Evolutionary conservation across 2,113 vertebrate species (phyloP), one percentile per base, ranked within the genome.

Genomic region (Lophius piscatorius): DNA sequence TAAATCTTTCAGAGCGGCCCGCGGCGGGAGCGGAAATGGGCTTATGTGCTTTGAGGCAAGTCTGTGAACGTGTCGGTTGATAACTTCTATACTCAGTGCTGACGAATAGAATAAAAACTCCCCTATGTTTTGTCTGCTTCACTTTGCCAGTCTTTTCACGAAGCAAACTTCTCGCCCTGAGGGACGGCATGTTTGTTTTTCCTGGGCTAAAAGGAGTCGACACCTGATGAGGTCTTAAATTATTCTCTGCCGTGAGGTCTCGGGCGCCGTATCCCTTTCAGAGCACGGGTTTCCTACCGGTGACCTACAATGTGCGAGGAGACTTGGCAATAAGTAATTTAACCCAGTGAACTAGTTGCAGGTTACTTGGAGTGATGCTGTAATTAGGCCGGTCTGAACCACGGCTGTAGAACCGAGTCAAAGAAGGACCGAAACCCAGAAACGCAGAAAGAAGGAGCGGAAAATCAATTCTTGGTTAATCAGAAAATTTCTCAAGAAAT

Each of bases 281-380:
- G 23, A 62, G 24, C 22, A 34, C 17, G 13, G 42, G 22, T 50
- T 61, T 69, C 17, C 60, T 69, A 29, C 44, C 52, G 54, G 40
- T 76, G 68, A 70, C 62, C 45, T 39, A 45, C 56, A 49, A 0
- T 29, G 23, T 41, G 42, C 14, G 16, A 1, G 7, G 45, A 56
- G 9, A 38, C 63, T n/a, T 46, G 38, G 80, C 17, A 74, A 81
- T 74, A 75, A 74, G 49, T 76, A 48, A 77, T 81, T 65, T 46
- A 36, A 68, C 64, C 54, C 41, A 64, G 44, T 83, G 58, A 68
- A 56, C 67, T 51, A 56, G 22, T 55, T 63, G 16, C 28, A 40
- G 0, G 11, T 38, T 39, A 51, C 51, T 22, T 34, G 33, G 20
- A 20, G 33, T 22, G n/a, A 50, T 35, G 21, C 9, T 11, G 11